Percentiles rank a stretch among this genome's conserved stretches.
Conservation (phyloP, 2,113 vertebrate genomes). For the Coregonus clupeaformis region DNA sequence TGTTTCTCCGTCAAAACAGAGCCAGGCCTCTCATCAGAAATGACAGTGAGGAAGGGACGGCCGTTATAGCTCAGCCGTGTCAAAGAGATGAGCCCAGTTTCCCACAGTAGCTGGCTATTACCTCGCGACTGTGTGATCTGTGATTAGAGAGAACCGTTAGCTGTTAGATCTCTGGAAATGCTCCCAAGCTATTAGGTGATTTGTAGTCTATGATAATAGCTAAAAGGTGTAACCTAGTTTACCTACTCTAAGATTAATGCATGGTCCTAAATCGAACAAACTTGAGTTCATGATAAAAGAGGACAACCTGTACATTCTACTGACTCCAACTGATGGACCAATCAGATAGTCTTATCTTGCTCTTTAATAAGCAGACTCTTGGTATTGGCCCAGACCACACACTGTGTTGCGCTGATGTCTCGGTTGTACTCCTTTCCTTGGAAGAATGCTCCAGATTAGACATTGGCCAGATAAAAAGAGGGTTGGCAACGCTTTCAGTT, state of each 20-base stretch:
- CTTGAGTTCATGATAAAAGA: background rate
- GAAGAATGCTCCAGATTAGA: background rate
- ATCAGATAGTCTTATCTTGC: background rate
- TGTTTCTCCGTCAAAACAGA: conserved; percentile 61
- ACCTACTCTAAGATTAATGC: background rate
- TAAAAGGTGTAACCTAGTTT: background rate
- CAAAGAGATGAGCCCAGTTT: conserved; percentile 41
- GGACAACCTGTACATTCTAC: background rate
- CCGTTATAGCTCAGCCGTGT: conserved; percentile 36
- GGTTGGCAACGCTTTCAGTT: background rate
- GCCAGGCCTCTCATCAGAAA: conserved; percentile 43
- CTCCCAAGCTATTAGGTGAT: conserved; percentile 36
- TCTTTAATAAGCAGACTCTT: background rate
- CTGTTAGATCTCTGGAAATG: conserved; percentile 20
- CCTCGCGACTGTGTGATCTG: conserved; percentile 26
- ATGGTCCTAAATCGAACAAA: background rate
- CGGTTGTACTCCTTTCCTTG: background rate
- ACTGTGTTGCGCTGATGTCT: background rate
- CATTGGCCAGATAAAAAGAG: conserved; percentile 21
- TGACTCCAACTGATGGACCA: background rate
- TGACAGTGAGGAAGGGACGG: conserved; percentile 50
- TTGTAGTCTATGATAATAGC: conserved; percentile 51
- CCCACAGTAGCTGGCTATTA: conserved; percentile 32
- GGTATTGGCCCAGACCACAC: background rate
- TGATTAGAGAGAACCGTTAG: conserved; percentile 51